Conservation (phyloP, 2,797 vertebrate species). For the Tangara arthus region DNA sequence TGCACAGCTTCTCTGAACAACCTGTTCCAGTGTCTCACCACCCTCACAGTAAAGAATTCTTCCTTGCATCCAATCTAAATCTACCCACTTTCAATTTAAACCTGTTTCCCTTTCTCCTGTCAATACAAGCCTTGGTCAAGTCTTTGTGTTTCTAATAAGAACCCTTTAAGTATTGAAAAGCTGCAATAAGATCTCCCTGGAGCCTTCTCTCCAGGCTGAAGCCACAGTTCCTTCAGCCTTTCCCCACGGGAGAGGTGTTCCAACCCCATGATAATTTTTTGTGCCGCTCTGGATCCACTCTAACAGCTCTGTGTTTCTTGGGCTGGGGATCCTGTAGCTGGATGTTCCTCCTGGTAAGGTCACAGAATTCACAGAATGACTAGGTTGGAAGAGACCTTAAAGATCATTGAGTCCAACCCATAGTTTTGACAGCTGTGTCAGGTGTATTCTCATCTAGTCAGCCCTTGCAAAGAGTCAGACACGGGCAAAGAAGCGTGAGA, state of each 20-base stretch:
- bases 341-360: neutral
- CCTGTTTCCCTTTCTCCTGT: neutral
- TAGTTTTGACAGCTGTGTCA: neutral
- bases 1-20: neutral
- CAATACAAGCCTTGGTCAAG: neutral
- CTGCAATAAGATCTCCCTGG: neutral
- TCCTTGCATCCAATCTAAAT: neutral
- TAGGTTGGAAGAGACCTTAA: neutral
- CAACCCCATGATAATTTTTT: neutral
- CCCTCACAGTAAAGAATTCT: neutral
- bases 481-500: neutral
- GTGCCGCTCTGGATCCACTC: accelerated
- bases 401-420: neutral
- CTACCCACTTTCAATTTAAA: neutral
- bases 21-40: neutral
- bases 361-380: neutral
- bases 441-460: neutral
- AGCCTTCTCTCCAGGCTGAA: neutral
- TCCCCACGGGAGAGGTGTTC: neutral
- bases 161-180: neutral
- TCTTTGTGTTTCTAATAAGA: neutral
- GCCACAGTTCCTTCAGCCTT: neutral
- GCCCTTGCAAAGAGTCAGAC: neutral
- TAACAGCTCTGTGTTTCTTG: neutral
- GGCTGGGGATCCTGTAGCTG: neutral